phyloP scores from a whole-genome alignment of 2,888 invertebrate species.

The Malthinus flaveolus region DNA sequence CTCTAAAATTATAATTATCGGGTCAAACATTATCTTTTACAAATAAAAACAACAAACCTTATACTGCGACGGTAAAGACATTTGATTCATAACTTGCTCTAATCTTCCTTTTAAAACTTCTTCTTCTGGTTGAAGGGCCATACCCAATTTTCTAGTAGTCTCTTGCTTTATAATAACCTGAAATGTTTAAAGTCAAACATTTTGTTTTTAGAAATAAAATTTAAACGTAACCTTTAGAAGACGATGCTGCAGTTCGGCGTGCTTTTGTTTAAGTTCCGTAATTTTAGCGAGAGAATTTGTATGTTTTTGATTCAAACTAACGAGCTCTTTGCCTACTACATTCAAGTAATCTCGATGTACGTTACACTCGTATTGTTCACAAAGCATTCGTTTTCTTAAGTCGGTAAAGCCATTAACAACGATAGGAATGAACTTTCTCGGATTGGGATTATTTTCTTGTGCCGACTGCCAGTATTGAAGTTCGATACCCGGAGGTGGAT shows the following conservation, averaged over 20 bases:
- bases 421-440: constrained; percentile 86
- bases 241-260: constrained; percentile 81
- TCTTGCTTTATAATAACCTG: constrained; percentile 85
- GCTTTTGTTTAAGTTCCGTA: constrained; percentile 78
- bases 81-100: constrained; percentile 82
- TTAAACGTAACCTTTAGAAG: constrained; percentile 68
- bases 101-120: constrained; percentile 85
- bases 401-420: constrained; percentile 91
- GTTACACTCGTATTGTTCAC: constrained; percentile 82
- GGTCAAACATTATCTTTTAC: background rate
- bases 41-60: constrained; percentile 64
- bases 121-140: constrained; percentile 86
- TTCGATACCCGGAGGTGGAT: constrained; percentile 93
- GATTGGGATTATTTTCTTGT: constrained; percentile 92
- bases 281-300: constrained; percentile 79
- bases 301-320: constrained; percentile 78
- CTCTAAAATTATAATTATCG: constrained; percentile 61
- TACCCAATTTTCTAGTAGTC: constrained; percentile 83
- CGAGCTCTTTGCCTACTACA: constrained; percentile 77
- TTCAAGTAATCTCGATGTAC: constrained; percentile 81
- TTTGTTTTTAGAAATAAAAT: constrained; percentile 50
- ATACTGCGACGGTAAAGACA: constrained; percentile 90
- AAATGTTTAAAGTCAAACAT: too few relatives aligned
- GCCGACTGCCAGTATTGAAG: constrained; percentile 95
- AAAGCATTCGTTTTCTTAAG: constrained; percentile 77